Percentiles rank a stretch among this genome's conserved stretches.
These are phyloP conservation scores for Himalopsyche kuldschensis DNA, from an alignment of 2,888 invertebrate species.

Conservation along the genomic window DNA sequence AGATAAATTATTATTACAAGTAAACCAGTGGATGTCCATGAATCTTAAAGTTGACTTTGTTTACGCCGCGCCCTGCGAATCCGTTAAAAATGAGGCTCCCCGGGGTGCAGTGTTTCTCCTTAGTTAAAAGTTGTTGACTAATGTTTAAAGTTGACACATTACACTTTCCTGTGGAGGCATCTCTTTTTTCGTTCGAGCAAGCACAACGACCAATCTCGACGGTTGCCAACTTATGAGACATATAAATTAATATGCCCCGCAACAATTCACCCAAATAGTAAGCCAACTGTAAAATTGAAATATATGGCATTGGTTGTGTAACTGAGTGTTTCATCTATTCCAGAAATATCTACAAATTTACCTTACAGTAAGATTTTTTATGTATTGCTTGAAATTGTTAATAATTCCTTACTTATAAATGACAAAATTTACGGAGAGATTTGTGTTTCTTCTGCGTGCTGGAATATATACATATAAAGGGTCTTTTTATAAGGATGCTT, in stretches of 20 bases:
- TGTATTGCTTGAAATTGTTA: too few species aligned
- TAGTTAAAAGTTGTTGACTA: background rate
- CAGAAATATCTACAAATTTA: too few species aligned
- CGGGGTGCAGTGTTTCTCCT: background rate
- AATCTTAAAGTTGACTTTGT: background rate
- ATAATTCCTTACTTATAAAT: too few species aligned
- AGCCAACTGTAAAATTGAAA: too few species aligned
- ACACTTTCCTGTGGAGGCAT: background rate
- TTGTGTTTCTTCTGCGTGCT: too few species aligned
- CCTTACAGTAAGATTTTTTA: too few species aligned
- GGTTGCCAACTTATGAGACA: background rate
- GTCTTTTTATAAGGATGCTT: too few species aligned
- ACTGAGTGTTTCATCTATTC: too few species aligned
- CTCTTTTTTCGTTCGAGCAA: background rate
- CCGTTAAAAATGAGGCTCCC: background rate
- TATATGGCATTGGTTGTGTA: too few species aligned
- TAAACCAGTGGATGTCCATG: background rate
- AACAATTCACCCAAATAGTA: background rate
- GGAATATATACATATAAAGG: too few species aligned
- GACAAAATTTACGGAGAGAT: too few species aligned
- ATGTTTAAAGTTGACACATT: background rate
- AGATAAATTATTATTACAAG: too few species aligned
- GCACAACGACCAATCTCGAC: background rate
- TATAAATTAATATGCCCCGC: background rate
- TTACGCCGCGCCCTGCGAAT: background rate